Evolutionary conservation across 1,140 invertebrate species (phyloP), one percentile per base, ranked within the genome.

Genomic region (Lepidotrigona ventralis): DNA sequence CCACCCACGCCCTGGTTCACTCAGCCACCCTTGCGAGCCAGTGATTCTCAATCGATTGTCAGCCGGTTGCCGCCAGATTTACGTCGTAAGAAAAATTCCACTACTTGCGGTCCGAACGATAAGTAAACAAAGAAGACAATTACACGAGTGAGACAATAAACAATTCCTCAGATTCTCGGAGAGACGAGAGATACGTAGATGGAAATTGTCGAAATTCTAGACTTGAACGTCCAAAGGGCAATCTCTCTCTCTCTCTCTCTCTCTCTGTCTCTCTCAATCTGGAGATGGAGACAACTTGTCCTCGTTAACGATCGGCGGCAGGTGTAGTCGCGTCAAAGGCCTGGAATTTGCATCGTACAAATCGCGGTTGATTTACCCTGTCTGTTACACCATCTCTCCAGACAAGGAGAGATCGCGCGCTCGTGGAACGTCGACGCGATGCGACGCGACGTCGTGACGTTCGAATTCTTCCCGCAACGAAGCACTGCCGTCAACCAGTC

Each of bases 1-100:
- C 91, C 91, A 93, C 92, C 85, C 90, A 93, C 93, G 93, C 92
- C 93, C 91, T 91, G 90, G 84, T 93, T 92, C 91, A 90, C 92
- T 91, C 90, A 90, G 91, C 91, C 90, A 92, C 90, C 92, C 90
- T 91, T 89, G 89, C 89, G 89, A 86, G 74, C 78, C 92, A 91
- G 92, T 82, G 92, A 79, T 77, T 93, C 92, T 93, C 92, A 92
- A 86, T 78, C 33, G n/a, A 56, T 5, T 3, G 2, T 33, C 33
- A 33, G 33, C 4, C 33, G 33, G 33, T 33, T 3, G 33, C 33
- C 33, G n/a, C n/a, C n/a, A n/a, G n/a, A n/a, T n/a, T n/a, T n/a
- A n/a, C n/a, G n/a, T n/a, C n/a, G n/a, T n/a, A n/a, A n/a, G n/a
- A n/a, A n/a, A n/a, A n/a, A n/a, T n/a, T n/a, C n/a, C n/a, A n/a